Evolutionary conservation across 2,888 invertebrate genomes (phyloP), one percentile per base, ranked within the genome.

Genomic region (Seladonia tumulorum): DNA sequence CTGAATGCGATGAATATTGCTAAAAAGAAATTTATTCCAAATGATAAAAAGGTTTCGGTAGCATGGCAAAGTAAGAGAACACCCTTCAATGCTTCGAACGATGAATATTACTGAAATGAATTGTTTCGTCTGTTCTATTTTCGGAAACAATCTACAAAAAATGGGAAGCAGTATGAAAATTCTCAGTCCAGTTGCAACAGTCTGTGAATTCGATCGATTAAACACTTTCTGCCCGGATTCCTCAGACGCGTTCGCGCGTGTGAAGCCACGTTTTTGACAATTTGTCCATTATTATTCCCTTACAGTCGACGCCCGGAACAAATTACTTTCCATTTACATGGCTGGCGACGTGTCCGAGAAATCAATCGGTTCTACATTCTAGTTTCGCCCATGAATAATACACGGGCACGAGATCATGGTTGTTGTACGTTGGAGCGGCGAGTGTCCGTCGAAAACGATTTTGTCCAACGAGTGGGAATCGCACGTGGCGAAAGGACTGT

Each of bases 321-420:
- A 84, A 84, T 84, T 66, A 29, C 57, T 53, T 49, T 57, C 25
- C 45, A 78, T 53, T 47, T 57, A 53, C 39, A 57, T 70, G 47
- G 42, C n/a, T n/a, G 42, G 18, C 3, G 39, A 53, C 74, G 63
- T 57, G 71, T 66, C 47, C 84, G 75, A 66, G 78, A 79, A 85
- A 83, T 79, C 78, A 83, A 76, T 83, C 53, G 63, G 0, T 22
- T 22, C 22, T 22, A 47, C 35, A 66, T 63, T 39, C 78, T 84
- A 79, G 85, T 77, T 84, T 80, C 85, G 53, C 68, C 70, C 74
- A 80, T 77, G 85, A 85, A 85, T 85, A 85, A 80, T 80, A 77
- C 76, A 77, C 72, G 49, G 16, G 39, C n/a, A 16, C 39, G 39
- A 45, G 18, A 49, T 18, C 18, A 7, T 49, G 49, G 18, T 49